Conservation (phyloP, 2,888 invertebrate genomes). For the Tenthredo mesomela region DNA sequence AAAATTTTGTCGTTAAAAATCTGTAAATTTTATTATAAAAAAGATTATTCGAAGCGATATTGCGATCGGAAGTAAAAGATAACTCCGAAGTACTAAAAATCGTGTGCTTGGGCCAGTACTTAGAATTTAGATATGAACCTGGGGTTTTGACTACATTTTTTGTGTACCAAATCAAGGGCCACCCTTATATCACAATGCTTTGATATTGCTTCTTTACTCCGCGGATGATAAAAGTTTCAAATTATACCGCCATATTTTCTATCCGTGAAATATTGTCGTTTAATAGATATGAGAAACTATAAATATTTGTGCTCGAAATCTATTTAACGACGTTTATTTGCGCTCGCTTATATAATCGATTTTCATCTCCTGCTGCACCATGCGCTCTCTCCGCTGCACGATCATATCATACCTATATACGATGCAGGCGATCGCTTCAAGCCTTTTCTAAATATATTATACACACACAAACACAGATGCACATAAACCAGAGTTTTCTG, state of each 20-base stretch:
- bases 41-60: too few relatives aligned
- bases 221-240: not conserved
- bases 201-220: not conserved
- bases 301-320: slow-evolving; percentile 9
- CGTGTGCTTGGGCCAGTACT: too few relatives aligned
- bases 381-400: not conserved
- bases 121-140: too few relatives aligned
- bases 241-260: not conserved
- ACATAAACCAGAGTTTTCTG: too few relatives aligned
- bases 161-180: too few relatives aligned
- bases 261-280: not conserved
- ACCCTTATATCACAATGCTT: not conserved
- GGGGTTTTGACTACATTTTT: too few relatives aligned
- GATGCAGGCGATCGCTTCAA: not conserved
- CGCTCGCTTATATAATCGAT: not conserved
- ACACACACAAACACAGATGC: not conserved
- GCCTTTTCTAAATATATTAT: not conserved
- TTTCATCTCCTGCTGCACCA: not conserved
- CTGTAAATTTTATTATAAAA: too few relatives aligned
- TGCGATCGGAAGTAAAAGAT: too few relatives aligned
- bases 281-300: not conserved
- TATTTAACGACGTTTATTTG: slow-evolving; percentile 6
- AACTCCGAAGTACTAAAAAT: too few relatives aligned
- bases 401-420: not conserved
- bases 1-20: too few relatives aligned